Conservation (phyloP, 2,797 vertebrate genomes). For the Amphiprion clarkii region DNA sequence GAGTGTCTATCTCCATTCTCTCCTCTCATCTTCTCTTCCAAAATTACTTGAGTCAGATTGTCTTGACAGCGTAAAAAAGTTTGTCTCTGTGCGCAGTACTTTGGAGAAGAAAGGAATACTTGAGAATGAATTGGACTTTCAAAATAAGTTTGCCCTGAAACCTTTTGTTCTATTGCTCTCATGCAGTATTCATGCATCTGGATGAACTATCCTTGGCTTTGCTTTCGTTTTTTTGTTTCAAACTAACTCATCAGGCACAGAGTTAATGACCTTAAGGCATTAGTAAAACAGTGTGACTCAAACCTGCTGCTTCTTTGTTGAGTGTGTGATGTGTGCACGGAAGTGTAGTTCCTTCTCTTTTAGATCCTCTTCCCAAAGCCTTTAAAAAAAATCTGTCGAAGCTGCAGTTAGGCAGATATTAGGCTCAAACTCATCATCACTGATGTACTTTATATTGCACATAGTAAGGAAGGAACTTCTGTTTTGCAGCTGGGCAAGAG, state of each 20-base stretch:
- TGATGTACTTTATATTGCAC: not conserved
- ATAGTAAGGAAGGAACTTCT: not conserved
- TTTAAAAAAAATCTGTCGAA: not conserved
- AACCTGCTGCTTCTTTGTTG: conserved; percentile 51
- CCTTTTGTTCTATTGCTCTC: conserved; percentile 67
- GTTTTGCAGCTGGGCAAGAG: not conserved
- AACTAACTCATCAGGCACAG: conserved; percentile 58
- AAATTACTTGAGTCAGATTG: conserved; percentile 54
- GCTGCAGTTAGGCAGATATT: not conserved
- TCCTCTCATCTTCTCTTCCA: conserved; percentile 54
- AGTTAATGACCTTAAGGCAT: conserved; percentile 76
- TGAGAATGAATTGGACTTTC: conserved; percentile 61
- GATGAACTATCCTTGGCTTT: conserved; percentile 59
- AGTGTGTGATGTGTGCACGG: conserved; percentile 8
- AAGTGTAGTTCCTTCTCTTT: conserved; percentile 12
- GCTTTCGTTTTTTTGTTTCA: conserved; percentile 2
- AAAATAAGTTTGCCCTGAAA: conserved; percentile 73
- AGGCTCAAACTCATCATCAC: no score
- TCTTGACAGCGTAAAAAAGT: conserved; percentile 57
- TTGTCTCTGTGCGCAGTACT: conserved; percentile 41
- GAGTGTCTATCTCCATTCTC: conserved; percentile 64
- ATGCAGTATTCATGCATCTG: conserved; percentile 75
- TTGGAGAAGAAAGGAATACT: conserved; percentile 56
- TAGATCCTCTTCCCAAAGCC: not conserved
- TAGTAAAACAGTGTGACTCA: conserved; percentile 53